Conservation (phyloP, 1,140 invertebrate species). For the Micrasema longulum region DNA sequence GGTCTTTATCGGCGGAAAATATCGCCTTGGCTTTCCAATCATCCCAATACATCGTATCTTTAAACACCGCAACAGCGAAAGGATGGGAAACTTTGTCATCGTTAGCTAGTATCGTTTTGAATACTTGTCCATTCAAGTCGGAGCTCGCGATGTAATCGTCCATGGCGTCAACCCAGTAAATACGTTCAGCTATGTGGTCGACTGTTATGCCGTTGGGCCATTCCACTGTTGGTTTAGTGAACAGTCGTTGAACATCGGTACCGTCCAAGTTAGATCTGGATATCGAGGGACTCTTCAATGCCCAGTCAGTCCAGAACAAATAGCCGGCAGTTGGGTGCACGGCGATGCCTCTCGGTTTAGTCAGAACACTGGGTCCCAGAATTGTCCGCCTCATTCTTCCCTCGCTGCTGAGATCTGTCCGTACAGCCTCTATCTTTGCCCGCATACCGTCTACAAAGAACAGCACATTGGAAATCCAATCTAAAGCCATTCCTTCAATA, state of each 20-base stretch:
- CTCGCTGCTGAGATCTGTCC: slow-evolving; percentile 74
- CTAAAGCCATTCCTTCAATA: slow-evolving; percentile 92
- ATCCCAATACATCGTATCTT: slow-evolving; percentile 92
- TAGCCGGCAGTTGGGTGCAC: slow-evolving; percentile 87
- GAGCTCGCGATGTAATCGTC: slow-evolving; percentile 88
- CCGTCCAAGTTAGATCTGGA: slow-evolving; percentile 90
- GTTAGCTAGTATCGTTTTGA: slow-evolving; percentile 77
- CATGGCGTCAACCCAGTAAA: slow-evolving; percentile 90
- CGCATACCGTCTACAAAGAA: slow-evolving; percentile 90
- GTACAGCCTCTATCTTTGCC: slow-evolving; percentile 83
- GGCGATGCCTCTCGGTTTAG: slow-evolving; percentile 89
- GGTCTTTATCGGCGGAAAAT: slow-evolving; percentile 82
- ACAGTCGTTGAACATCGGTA: slow-evolving; percentile 76
- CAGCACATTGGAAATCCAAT: slow-evolving; percentile 93
- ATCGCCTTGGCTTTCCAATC: slow-evolving; percentile 87
- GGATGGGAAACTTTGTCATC: slow-evolving; percentile 81
- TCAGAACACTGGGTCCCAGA: slow-evolving; percentile 76
- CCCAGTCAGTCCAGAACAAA: slow-evolving; percentile 96
- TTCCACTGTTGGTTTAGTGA: slow-evolving; percentile 76
- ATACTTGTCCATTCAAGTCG: slow-evolving; percentile 83
- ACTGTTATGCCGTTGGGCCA: slow-evolving; percentile 92
- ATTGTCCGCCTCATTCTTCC: slow-evolving; percentile 85
- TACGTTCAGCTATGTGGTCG: slow-evolving; percentile 82
- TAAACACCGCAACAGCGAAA: slow-evolving; percentile 87
- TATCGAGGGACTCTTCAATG: slow-evolving; percentile 79